Evolutionary conservation across 1,140 invertebrate species (phyloP), one percentile per base, ranked within the genome.

Genomic region (Chymomyza costata): DNA sequence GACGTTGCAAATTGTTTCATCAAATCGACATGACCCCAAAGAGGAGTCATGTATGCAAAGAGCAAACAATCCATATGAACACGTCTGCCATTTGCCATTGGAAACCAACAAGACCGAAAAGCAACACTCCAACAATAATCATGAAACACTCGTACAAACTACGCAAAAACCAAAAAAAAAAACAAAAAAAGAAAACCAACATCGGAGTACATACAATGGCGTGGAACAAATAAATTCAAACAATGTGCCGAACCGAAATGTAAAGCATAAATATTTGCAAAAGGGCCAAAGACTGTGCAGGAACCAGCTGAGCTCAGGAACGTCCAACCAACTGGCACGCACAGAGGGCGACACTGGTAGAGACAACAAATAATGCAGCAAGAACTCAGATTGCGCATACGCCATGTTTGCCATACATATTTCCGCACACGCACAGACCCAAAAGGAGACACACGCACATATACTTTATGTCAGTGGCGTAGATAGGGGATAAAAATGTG

Each of bases 181-280:
- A 8, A 19, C 43, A 41, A 32, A 40, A 17, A 21, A 50, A 15
- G 25, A 11, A 34, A 32, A 34, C 28, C 18, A 43, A 40, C 55
- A 37, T 19, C 21, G 34, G n/a, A n/a, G n/a, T 58, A 50, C 45
- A 67, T 57, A 80, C 71, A 78, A 78, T 59, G 57, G 53, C 45
- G 47, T 52, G 53, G 57, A 67, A 60, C 71, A 78, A 78, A 78
- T 80, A 80, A 80, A 80, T 80, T 80, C 67, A 80, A 80, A 80
- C 73, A 80, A 80, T 80, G 67, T 71, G 71, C 70, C 70, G 70
- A 76, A 76, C n/a, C 47, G 65, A 78, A 78, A 78, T 71, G 71
- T 78, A 71, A 71, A 78, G 66, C 73, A 80, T 80, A 73, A 80
- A 80, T 80, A 80, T 80, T 80, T 80, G 73, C 67, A 43, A 80